Conservation (phyloP, 1,140 invertebrate genomes). For the Solenopsis invicta region DNA sequence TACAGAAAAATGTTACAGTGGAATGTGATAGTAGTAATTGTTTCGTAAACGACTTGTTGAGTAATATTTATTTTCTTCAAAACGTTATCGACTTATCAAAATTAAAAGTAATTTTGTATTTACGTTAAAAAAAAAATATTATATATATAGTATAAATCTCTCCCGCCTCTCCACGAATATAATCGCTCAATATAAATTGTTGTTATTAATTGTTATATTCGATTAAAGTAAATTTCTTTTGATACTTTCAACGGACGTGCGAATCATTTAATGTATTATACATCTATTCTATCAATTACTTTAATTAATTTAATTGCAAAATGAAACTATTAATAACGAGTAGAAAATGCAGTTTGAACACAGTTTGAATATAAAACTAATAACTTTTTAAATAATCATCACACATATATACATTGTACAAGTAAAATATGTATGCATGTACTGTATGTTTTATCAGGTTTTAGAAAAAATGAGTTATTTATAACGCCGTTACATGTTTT, state of each 20-base stretch:
- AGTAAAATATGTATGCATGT: neutral
- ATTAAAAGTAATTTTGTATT: neutral
- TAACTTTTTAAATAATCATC: neutral
- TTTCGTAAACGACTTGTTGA: neutral
- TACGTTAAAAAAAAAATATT: too few species aligned
- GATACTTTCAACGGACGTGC: neutral
- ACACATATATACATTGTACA: neutral
- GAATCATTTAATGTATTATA: neutral
- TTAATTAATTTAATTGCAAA: neutral
- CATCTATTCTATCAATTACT: neutral
- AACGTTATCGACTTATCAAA: neutral
- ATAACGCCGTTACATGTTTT: too few species aligned
- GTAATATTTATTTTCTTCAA: neutral
- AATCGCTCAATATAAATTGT: neutral
- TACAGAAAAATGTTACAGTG: neutral
- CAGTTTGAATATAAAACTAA: neutral
- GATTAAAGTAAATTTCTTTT: neutral
- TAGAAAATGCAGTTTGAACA: neutral
- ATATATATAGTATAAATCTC: too few species aligned
- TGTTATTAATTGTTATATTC: neutral
- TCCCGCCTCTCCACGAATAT: neutral
- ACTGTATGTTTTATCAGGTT: too few species aligned
- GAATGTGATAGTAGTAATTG: neutral
- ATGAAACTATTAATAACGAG: neutral
- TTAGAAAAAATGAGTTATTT: too few species aligned